Evolutionary conservation across 2,888 invertebrate genomes (phyloP).

Genomic region (Harpagoxenus sublaevis): DNA sequence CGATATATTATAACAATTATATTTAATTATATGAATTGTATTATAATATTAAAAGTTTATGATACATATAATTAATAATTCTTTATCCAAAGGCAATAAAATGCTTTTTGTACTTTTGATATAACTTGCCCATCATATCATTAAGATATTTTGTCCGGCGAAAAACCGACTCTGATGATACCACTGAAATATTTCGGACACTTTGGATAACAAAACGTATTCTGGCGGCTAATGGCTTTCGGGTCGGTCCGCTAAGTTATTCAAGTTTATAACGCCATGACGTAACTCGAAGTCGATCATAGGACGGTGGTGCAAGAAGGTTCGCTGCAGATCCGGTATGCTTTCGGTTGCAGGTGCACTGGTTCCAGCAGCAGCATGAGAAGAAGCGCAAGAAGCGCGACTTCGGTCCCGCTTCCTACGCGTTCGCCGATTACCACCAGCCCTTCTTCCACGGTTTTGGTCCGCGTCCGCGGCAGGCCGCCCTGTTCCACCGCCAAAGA

Average conservation of each 20-base stretch:
- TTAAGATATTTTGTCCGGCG: not conserved
- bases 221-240: slow-evolving; percentile 35
- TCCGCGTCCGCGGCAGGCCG: slow-evolving; percentile 86
- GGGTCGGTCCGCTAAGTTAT: slow-evolving; percentile 26
- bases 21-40: not conserved
- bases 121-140: not conserved
- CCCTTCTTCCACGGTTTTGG: slow-evolving; percentile 82
- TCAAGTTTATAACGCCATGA: slow-evolving; percentile 37
- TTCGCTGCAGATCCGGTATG: slow-evolving; percentile 9
- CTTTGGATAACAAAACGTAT: slow-evolving; percentile 46
- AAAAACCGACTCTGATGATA: slow-evolving; percentile 16
- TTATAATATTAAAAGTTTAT: slow-evolving; percentile 5
- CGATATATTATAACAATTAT: not conserved
- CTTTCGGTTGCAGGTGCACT: slow-evolving; percentile 90
- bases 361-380: slow-evolving; percentile 98
- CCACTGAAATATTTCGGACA: slow-evolving; percentile 22
- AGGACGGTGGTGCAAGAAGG: not conserved
- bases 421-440: slow-evolving; percentile 82
- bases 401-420: slow-evolving; percentile 88
- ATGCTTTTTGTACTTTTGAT: not conserved
- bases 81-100: not conserved
- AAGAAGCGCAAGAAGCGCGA: slow-evolving; percentile 96
- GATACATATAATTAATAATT: slow-evolving; percentile 7
- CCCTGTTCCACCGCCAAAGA: slow-evolving; percentile 77
- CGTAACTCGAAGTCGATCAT: slow-evolving; percentile 39